Evolutionary conservation across 1,140 invertebrate species (phyloP), one percentile per base, ranked within the genome.

Genomic region (Acyrthosiphon pisum): DNA sequence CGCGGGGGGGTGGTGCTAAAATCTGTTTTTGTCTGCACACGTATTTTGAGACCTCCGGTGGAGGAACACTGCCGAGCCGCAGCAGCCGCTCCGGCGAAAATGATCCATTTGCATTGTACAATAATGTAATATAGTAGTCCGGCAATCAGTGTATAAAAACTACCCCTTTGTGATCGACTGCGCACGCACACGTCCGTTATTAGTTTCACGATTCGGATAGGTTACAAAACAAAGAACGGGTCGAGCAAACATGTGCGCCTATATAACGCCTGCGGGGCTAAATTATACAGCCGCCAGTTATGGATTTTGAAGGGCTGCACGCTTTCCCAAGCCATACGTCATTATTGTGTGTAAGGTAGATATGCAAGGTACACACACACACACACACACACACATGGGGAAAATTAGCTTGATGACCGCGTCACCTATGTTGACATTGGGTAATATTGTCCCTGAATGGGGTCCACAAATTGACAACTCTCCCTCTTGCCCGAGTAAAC

Each of bases 141-240:
- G 88, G 35, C 88, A 60, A 90, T 60, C 88, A 37, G 30, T 37
- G 48, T 46, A 26, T 60, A 91, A 76, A 60, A 91, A 92, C 90
- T 91, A 44, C 90, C 90, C 90, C 90, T 60, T 91, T 76, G 41
- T 44, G 23, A 68, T 56, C 37, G 89, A 68, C 23, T 90, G 56
- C 44, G 89, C 60, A 90, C 89, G 68, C 60, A 91, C 37, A 35
- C 46, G 14, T 76, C 90, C 44, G n/a, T 92, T 92, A 92, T 92
- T 92, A 92, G 90, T 91, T 46, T 76, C 56, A 46, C 56, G 53
- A 88, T n/a, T 68, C 56, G n/a, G 76, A 92, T 92, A 81, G 68
- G 68, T 92, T 92, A 81, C 90, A 92, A 83, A 92, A 92, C 90
- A 92, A 92, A 92, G 90, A 92, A 89, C 46, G 90, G 37, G 9